These are phyloP conservation scores for Collichthys lucidus DNA, from an alignment of 2,113 vertebrate genomes.

Conservation along the genomic window DNA sequence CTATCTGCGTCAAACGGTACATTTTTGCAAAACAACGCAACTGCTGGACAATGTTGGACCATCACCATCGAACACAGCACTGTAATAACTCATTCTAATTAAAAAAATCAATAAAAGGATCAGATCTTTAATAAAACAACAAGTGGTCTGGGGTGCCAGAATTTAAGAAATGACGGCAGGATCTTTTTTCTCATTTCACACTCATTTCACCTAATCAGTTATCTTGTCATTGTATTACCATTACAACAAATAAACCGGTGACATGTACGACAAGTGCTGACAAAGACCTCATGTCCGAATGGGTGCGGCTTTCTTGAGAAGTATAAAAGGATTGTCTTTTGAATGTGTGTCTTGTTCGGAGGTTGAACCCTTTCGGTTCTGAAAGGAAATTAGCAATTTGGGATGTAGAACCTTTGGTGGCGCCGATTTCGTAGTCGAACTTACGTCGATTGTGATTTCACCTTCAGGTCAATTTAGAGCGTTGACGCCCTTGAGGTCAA, in stretches of 20 bases:
- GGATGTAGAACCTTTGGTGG: background rate
- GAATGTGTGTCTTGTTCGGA: background rate
- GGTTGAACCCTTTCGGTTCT: background rate
- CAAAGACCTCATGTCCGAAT: slow-evolving; percentile 44
- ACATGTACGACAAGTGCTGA: slow-evolving; percentile 28
- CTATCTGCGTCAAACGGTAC: background rate
- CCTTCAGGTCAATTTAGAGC: background rate
- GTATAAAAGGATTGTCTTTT: slow-evolving; percentile 18
- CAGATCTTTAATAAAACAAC: background rate
- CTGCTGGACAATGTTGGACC: background rate
- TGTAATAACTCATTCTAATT: background rate
- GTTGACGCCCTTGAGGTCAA: slow-evolving; percentile 74
- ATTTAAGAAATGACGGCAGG: background rate
- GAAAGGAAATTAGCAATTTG: slow-evolving; percentile 20
- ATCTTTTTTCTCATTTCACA: background rate
- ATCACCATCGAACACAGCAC: background rate
- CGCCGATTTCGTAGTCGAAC: slow-evolving; percentile 1
- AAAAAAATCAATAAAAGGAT: background rate
- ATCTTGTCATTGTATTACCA: slow-evolving; percentile 51
- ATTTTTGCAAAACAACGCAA: background rate
- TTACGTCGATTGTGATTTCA: slow-evolving; percentile 31
- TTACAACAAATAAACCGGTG: slow-evolving; percentile 37
- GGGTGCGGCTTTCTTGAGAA: background rate
- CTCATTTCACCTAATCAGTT: slow-evolving; percentile 43
- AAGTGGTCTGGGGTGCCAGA: background rate